Conservation (phyloP, 2,888 invertebrate species). For the Heterodera filipjevi region DNA sequence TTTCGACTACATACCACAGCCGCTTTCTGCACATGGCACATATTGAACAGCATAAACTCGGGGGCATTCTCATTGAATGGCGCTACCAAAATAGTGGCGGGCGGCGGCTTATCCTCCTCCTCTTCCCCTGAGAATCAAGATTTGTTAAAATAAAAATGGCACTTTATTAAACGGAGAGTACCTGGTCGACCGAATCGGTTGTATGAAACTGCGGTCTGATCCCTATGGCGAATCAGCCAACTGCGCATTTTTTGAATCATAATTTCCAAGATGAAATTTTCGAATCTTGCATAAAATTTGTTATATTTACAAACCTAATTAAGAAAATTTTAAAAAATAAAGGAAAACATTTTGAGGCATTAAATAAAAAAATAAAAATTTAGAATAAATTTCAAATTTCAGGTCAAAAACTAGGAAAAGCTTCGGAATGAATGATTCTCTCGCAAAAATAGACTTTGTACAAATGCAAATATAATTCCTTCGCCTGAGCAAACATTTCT, state of each 20-base stretch:
- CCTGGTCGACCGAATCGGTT: slow-evolving; percentile 61
- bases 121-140: slow-evolving; percentile 51
- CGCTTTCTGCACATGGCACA: slow-evolving; percentile 52
- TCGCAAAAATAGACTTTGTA: too few relatives aligned
- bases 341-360: too few relatives aligned
- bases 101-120: slow-evolving; percentile 56
- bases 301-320: too few relatives aligned
- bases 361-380: too few relatives aligned
- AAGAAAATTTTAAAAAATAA: too few relatives aligned
- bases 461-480: too few relatives aligned
- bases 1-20: slow-evolving; percentile 46
- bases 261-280: background rate
- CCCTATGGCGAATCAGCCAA: slow-evolving; percentile 55
- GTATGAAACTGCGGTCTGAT: slow-evolving; percentile 56
- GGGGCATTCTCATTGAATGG: slow-evolving; percentile 55
- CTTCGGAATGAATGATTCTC: too few relatives aligned
- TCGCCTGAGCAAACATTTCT: background rate
- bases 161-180: slow-evolving; percentile 17
- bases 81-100: slow-evolving; percentile 53
- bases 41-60: slow-evolving; percentile 49
- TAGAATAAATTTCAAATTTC: too few relatives aligned
- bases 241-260: slow-evolving; percentile 39
- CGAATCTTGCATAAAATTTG: background rate
- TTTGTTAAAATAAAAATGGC: slow-evolving; percentile 14
- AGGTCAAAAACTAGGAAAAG: too few relatives aligned